Evolutionary conservation across 2,888 invertebrate genomes (phyloP), one percentile per base, ranked within the genome.

Genomic region (Platerodrilus igneus): DNA sequence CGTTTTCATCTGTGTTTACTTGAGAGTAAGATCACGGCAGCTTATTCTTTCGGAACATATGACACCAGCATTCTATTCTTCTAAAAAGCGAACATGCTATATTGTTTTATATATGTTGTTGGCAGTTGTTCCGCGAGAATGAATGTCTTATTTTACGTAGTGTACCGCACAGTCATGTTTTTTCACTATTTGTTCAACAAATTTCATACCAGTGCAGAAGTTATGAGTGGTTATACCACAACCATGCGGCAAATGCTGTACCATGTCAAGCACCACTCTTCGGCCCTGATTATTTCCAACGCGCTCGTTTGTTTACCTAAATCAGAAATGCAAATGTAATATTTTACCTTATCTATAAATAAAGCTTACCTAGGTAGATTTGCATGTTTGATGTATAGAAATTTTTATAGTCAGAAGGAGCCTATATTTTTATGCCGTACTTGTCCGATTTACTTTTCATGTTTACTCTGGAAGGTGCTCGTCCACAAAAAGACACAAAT

Each of bases 381-480:
- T 41, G 16, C 13, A 15, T 21, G n/a, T n/a, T n/a, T n/a, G n/a
- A n/a, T n/a, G 21, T 27, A 23, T 41, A 37, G 7, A 25, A 22
- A 19, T 25, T 26, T 10, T 32, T 17, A 27, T 28, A 32, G 18
- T 41, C 37, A 19, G 20, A 19, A 19, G 37, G 11, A 6, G 37
- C 37, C 37, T 37, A 41, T 15, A 41, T 26, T 19, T 41, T 32
- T 8, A 31, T 21, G 6, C 17, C 31, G 16, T 37, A 37, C 17
- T 37, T 41, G 18, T 20, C 41, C 7, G 37, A 28, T 32, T 41
- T n/a, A n/a, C n/a, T n/a, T n/a, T n/a, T n/a, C 37, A 37, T 33
- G 21, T 41, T 37, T 5, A 41, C 36, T 18, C 29, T 10, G 17
- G 38, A 43, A 4, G 37, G 32, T 4, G 28, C 23, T 28, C 22